Evolutionary conservation across 2,888 invertebrate species (phyloP).

Genomic region (Ditula angustiorana): DNA sequence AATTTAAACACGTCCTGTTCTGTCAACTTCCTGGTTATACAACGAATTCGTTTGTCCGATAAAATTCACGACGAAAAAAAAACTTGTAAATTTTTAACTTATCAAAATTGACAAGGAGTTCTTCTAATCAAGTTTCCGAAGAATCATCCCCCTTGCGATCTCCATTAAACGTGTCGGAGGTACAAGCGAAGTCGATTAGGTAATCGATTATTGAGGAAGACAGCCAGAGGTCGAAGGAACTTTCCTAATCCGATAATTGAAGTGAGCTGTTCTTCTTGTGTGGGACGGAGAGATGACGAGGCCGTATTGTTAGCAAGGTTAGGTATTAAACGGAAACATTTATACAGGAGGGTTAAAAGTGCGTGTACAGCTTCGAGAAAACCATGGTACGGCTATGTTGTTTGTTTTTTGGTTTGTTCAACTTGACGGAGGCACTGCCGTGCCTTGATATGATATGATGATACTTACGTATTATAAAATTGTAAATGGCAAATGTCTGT

Average conservation of each 20-base stretch:
- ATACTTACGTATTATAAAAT: too few relatives aligned
- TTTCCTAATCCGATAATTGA: constrained; percentile 1
- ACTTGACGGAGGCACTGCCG: too few relatives aligned
- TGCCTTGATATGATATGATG: too few relatives aligned
- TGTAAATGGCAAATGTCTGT: too few relatives aligned
- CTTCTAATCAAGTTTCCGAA: constrained; percentile 5
- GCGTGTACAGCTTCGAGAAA: too few relatives aligned
- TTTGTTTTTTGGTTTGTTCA: too few relatives aligned
- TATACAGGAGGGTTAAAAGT: too few relatives aligned
- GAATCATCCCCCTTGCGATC: not conserved
- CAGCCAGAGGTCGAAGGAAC: not conserved
- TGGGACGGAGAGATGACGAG: not conserved
- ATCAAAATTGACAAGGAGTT: not conserved
- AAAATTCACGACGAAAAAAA: not conserved
- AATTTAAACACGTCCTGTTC: too few relatives aligned
- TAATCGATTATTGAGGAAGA: constrained; percentile 7
- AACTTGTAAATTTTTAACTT: not conserved
- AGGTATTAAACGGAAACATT: too few relatives aligned
- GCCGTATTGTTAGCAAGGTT: not conserved
- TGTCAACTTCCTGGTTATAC: too few relatives aligned
- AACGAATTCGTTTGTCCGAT: not conserved
- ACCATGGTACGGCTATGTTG: too few relatives aligned
- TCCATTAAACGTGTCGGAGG: constrained; percentile 14
- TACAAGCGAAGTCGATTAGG: constrained; percentile 24
- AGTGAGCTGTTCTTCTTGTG: not conserved